A percentile compares a stretch with the other conserved stretches of the same genome.
phyloP scores from a whole-genome alignment of 2,888 invertebrate genomes.

The Erynnis tages region DNA sequence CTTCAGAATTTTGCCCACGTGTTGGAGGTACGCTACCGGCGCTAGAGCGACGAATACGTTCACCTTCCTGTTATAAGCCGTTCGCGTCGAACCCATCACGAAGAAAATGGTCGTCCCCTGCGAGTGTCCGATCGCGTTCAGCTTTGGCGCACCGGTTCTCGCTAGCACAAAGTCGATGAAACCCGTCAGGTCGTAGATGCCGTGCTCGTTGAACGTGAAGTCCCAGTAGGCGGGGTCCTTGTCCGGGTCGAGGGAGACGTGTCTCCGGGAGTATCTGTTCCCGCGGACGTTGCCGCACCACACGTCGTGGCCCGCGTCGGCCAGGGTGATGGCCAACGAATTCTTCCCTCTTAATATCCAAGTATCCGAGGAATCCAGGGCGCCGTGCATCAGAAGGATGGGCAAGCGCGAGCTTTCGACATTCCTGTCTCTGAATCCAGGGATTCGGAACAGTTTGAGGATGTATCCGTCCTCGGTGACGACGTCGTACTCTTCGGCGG shows the following conservation, averaged over 20 bases:
- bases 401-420: slow-evolving; percentile 34
- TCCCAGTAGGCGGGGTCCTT: slow-evolving; percentile 63
- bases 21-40: neutral
- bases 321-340: slow-evolving; percentile 41
- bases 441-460: slow-evolving; percentile 40
- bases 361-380: slow-evolving; percentile 41
- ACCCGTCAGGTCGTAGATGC: slow-evolving; percentile 84
- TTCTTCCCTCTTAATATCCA: slow-evolving; percentile 42
- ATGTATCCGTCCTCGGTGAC: slow-evolving; percentile 47
- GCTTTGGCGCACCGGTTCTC: slow-evolving; percentile 66
- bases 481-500: slow-evolving; percentile 35
- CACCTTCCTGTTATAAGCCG: slow-evolving; percentile 41
- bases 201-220: slow-evolving; percentile 85
- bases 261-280: slow-evolving; percentile 79
- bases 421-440: slow-evolving; percentile 29
- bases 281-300: slow-evolving; percentile 74
- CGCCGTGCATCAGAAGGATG: slow-evolving; percentile 41
- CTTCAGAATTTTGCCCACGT: neutral
- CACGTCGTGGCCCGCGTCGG: slow-evolving; percentile 46
- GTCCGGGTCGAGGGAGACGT: slow-evolving; percentile 56
- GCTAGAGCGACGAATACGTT: neutral
- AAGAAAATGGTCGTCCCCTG: slow-evolving; percentile 80
- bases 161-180: slow-evolving; percentile 59
- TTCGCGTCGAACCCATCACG: slow-evolving; percentile 64
- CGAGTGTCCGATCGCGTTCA: slow-evolving; percentile 85